Base-by-base conservation (phyloP, 2,797 vertebrate genomes). In the Galaxias olidus region DNA sequence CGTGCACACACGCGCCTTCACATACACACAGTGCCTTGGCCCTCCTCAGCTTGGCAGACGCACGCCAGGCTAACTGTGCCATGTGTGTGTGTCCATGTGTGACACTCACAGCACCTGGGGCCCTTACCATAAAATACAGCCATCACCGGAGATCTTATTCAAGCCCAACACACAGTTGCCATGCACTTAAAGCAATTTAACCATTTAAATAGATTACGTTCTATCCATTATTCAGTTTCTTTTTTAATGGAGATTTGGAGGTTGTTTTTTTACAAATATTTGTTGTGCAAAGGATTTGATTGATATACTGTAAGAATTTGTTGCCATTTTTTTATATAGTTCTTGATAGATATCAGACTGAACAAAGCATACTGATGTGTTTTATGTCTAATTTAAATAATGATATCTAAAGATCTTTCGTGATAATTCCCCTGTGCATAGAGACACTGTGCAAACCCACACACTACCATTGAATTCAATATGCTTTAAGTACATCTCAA, bases 21-120 rank as follows among this genome's bases (percentile, higher is more conserved):
- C 41, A 43, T 4, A 43, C 59, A 61, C 67, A 59, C 69, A 53
- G 43, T 52, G 59, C 82, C 74, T 85, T 85, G 85, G 84, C 82
- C 66, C 57, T 58, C 61, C 62, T 65, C 76, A 65, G 61, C 53
- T 75, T 68, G 72, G 75, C 45, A 9, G 30, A 19, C 4, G 56
- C 52, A 68, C 81, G 82, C 80, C 77, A 86, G 76, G 75, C 67
- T 72, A 68, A 65, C 66, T 53, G 74, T 79, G 84, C 84, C 84
- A 85, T 74, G 87, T 72, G 79, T 74, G 87, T 72, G 79, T 82
- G 78, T 75, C 80, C 85, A 84, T 87, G 86, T 86, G 85, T 89
- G 83, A 86, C 77, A 63, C 77, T 78, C 83, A 82, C 78, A 77
- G 74, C 89, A 90, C 87, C 88, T 90, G 88, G 74, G 87, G 73